phyloP scores from a whole-genome alignment of 2,113 vertebrate species.

The Tenebrosternarchus preto region DNA sequence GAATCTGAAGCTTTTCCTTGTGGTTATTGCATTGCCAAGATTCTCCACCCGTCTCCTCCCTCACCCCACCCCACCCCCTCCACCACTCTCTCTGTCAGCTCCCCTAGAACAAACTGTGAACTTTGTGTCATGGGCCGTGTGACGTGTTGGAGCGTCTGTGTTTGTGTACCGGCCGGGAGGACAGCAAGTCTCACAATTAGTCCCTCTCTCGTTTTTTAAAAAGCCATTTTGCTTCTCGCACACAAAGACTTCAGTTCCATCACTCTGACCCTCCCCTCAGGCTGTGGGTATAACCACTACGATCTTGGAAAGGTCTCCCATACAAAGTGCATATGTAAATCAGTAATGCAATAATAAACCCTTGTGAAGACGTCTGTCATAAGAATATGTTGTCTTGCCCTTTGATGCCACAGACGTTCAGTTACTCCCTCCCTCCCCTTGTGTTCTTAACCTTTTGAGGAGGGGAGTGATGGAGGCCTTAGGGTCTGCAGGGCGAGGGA shows the following conservation, averaged over 20 bases:
- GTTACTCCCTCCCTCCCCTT: conserved; percentile 51
- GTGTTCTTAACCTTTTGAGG: conserved; percentile 52
- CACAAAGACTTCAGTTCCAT: conserved; percentile 30
- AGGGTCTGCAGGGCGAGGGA: conserved; percentile 24
- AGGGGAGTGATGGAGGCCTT: conserved; percentile 45
- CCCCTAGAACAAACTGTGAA: conserved; percentile 60
- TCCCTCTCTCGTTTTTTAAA: conserved; percentile 49
- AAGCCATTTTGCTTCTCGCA: conserved; percentile 41
- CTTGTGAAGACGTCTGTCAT: conserved; percentile 45
- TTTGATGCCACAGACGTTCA: conserved; percentile 55
- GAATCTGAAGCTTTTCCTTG: conserved; percentile 38
- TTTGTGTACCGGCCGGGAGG: conserved; percentile 52
- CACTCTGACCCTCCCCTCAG: background rate
- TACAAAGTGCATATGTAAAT: conserved; percentile 55
- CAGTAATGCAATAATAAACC: conserved; percentile 52
- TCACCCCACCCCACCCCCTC: conserved; percentile 36
- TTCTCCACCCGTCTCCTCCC: conserved; percentile 44
- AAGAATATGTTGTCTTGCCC: conserved; percentile 50
- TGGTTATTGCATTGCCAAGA: conserved; percentile 53
- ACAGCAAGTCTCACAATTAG: conserved; percentile 54
- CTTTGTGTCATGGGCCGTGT: conserved; percentile 49
- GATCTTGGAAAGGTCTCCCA: conserved; percentile 40
- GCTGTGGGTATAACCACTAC: conserved; percentile 17
- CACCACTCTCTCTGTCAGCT: conserved; percentile 45
- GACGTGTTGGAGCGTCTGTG: conserved; percentile 54